Percentiles rank a stretch among this genome's conserved stretches.
phyloP scores from a whole-genome alignment of 2,888 invertebrate species.

The Ectobius pallidus region DNA sequence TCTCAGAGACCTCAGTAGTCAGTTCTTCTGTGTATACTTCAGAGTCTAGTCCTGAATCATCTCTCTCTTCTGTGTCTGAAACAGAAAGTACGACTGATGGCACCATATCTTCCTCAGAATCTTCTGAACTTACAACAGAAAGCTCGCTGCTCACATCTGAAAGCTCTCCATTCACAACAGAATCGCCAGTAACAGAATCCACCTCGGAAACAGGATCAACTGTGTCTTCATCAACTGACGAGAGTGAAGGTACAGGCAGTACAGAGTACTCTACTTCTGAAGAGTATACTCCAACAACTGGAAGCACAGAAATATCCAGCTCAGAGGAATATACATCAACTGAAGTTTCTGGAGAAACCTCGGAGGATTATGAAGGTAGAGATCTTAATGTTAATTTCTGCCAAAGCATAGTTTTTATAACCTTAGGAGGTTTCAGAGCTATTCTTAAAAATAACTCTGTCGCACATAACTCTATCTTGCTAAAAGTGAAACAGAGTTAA shows the following conservation, averaged over 20 bases:
- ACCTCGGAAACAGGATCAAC: constrained; percentile 38
- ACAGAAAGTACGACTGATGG: background rate
- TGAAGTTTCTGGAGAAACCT: background rate
- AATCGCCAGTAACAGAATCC: constrained; percentile 23
- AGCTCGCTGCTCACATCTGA: constrained; percentile 9
- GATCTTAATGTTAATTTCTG: too few species aligned
- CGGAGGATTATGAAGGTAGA: background rate
- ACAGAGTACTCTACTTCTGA: background rate
- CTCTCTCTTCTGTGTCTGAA: background rate
- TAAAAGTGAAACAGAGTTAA: too few species aligned
- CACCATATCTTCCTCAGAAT: constrained; percentile 5
- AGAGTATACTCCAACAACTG: constrained; percentile 27
- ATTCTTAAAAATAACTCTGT: too few species aligned
- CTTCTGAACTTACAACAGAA: constrained; percentile 13
- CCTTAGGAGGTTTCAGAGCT: too few species aligned
- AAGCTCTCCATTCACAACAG: constrained; percentile 8
- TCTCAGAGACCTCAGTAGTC: background rate
- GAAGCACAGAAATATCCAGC: constrained; percentile 33
- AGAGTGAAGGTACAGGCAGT: background rate
- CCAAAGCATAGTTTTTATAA: too few species aligned
- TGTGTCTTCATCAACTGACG: background rate
- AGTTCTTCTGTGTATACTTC: too few species aligned
- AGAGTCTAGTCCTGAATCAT: too few species aligned
- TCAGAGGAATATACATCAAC: constrained; percentile 10
- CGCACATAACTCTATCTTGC: too few species aligned